Evolutionary conservation across 2,113 vertebrate genomes (phyloP).

Genomic region (Phocoena phocoena): DNA sequence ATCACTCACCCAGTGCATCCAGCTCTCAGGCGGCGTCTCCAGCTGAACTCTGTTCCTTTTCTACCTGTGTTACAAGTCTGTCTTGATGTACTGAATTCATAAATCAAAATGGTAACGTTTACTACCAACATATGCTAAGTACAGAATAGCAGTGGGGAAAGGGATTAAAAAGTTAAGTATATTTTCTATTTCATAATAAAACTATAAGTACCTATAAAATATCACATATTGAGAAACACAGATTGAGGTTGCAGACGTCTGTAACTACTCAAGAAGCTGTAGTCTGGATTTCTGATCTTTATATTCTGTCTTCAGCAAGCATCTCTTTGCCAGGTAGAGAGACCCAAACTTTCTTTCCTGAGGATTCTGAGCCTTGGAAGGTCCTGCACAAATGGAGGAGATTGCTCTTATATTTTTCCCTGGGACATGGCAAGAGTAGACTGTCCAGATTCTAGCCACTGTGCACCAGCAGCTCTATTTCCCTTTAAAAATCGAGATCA

Average conservation of each 20-base stretch:
- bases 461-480: not conserved
- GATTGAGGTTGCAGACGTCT: not conserved
- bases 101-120: not conserved
- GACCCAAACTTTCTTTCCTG: not conserved
- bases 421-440: not conserved
- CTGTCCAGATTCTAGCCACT: not conserved
- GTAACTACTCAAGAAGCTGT: not conserved
- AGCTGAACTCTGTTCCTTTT: not conserved
- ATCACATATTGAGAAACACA: not conserved
- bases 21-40: not conserved
- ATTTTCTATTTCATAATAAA: not conserved
- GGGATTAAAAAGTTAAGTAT: not conserved
- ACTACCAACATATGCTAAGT: not conserved
- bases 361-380: not conserved
- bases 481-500: not conserved
- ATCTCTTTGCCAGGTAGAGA: not conserved
- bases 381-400: too few relatives aligned
- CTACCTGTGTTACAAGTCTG: not conserved
- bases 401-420: not conserved
- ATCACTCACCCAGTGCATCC: rapidly evolving
- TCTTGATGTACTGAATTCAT: not conserved
- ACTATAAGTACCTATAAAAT: not conserved
- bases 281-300: not conserved
- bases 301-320: not conserved
- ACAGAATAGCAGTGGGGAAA: not conserved